phyloP scores from a whole-genome alignment of 2,888 invertebrate species.

The Tyria jacobaeae region DNA sequence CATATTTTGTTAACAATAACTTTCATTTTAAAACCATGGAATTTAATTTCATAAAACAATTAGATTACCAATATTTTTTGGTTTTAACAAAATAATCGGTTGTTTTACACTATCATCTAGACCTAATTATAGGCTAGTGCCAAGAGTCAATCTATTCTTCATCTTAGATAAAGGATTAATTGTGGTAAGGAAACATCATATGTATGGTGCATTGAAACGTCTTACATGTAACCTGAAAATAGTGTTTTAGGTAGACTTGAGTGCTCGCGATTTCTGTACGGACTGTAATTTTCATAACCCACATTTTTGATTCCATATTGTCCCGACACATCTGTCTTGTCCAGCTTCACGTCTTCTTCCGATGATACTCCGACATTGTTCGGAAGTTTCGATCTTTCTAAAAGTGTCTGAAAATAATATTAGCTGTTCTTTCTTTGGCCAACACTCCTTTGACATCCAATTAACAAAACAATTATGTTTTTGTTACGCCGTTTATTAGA shows the following conservation, averaged over 20 bases:
- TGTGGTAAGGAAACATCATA: background rate
- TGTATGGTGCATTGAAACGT: background rate
- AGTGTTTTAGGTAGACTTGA: background rate
- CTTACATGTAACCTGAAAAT: background rate
- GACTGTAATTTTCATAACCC: background rate
- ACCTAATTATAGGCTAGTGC: too few relatives aligned
- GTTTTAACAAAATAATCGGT: background rate
- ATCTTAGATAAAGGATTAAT: background rate
- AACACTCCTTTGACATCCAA: slow-evolving; percentile 19
- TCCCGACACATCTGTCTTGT: background rate
- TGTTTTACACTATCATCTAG: background rate
- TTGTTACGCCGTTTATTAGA: background rate
- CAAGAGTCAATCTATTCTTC: background rate
- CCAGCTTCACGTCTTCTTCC: background rate
- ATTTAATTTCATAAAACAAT: too few relatives aligned
- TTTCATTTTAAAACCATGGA: background rate
- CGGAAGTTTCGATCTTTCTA: slow-evolving; percentile 54
- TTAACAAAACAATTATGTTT: background rate
- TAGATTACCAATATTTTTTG: too few relatives aligned
- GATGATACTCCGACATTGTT: background rate
- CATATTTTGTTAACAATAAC: background rate
- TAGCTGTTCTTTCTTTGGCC: slow-evolving; percentile 58
- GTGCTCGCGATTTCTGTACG: background rate
- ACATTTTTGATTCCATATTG: background rate
- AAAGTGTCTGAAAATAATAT: slow-evolving; percentile 63